Conservation (phyloP, 2,113 vertebrate genomes). For the Corythaixoides concolor region DNA sequence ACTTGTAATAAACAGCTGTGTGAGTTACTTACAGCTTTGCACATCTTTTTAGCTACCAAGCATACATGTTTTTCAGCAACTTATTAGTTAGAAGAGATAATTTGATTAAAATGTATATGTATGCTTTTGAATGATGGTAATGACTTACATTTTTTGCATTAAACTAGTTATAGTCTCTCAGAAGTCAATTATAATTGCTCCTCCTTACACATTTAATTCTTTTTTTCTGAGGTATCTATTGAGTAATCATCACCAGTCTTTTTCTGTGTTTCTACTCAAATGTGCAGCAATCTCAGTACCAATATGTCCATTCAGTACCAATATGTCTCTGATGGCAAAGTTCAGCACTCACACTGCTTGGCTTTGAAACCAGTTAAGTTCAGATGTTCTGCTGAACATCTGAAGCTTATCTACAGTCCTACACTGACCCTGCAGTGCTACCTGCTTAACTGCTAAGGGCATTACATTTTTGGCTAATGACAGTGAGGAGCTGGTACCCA, state of each 20-base stretch:
- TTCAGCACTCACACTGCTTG: background rate
- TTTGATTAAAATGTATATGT: background rate
- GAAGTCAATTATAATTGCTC: background rate
- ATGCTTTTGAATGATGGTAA: background rate
- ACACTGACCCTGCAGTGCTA: background rate
- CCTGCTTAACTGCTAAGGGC: background rate
- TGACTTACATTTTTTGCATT: background rate
- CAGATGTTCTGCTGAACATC: background rate
- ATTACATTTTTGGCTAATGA: background rate
- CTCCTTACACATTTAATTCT: background rate
- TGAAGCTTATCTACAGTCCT: background rate
- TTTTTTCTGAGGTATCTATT: background rate
- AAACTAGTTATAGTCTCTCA: background rate
- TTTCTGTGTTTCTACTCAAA: background rate
- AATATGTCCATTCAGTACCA: background rate
- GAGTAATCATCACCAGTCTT: background rate
- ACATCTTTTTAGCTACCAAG: background rate
- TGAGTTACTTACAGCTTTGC: background rate
- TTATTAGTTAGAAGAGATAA: background rate
- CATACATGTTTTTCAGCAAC: background rate
- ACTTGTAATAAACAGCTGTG: background rate
- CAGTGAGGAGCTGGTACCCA: background rate
- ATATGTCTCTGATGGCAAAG: background rate
- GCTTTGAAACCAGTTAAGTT: background rate
- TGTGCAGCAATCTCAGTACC: fast-evolving